Evolutionary conservation across 1,140 invertebrate genomes (phyloP).

Genomic region (Geopemphigus sp.): DNA sequence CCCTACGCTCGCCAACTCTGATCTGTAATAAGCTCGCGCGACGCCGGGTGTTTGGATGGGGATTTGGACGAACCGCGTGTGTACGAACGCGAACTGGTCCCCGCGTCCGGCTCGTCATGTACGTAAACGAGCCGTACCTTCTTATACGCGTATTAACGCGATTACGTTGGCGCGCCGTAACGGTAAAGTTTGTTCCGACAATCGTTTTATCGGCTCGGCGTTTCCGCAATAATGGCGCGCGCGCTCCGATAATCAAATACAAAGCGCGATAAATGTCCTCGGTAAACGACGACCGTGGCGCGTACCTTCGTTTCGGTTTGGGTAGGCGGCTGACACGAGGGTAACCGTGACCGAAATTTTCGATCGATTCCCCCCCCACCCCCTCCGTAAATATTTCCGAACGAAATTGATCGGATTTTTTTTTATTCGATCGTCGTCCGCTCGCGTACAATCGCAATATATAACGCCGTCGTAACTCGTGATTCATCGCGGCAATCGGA

Average conservation of each 20-base stretch:
- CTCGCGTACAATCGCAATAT: no score
- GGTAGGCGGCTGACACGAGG: neutral
- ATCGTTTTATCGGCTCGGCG: neutral
- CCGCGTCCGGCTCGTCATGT: no score
- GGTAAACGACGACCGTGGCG: neutral
- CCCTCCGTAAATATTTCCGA: neutral
- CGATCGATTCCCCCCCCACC: neutral
- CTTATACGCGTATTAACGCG: no score
- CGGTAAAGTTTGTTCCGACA: neutral
- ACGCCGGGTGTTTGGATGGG: no score
- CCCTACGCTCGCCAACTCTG: no score
- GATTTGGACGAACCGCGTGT: no score
- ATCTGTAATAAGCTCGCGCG: no score
- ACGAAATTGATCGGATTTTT: conserved; percentile 27
- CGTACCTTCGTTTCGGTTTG: neutral
- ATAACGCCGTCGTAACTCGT: no score
- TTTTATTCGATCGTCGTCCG: neutral
- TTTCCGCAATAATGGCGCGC: neutral
- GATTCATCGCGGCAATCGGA: neutral
- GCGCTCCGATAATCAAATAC: neutral
- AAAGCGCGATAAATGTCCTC: neutral
- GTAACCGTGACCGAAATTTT: neutral
- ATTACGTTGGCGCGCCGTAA: neutral
- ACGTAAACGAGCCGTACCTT: no score
- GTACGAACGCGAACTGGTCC: no score